Evolutionary conservation across 1,140 invertebrate genomes (phyloP).

Genomic region (Rhysida immarginata): DNA sequence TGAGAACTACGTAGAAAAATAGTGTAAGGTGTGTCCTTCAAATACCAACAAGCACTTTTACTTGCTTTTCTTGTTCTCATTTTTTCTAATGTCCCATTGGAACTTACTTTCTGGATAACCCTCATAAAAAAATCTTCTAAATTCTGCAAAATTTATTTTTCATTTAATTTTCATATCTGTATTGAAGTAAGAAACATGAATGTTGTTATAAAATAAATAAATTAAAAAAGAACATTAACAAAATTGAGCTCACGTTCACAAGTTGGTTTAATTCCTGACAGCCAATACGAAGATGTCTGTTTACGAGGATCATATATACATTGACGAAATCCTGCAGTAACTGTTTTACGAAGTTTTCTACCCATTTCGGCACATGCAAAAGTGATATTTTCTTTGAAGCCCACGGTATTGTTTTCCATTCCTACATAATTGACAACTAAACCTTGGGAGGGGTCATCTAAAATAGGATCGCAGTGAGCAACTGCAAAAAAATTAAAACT

Average conservation of each 20-base stretch:
- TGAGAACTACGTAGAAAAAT: too few relatives aligned
- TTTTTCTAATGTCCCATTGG: too few relatives aligned
- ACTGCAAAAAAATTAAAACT: conserved; percentile 36
- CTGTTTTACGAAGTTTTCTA: conserved; percentile 56
- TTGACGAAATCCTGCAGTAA: conserved; percentile 68
- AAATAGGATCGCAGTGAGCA: conserved; percentile 73
- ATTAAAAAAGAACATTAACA: too few relatives aligned
- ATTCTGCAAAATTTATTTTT: too few relatives aligned
- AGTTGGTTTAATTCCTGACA: conserved; percentile 65
- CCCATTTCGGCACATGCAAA: conserved; percentile 62
- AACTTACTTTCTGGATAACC: too few relatives aligned
- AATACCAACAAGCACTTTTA: too few relatives aligned
- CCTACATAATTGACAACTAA: conserved; percentile 54
- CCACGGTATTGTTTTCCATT: conserved; percentile 61
- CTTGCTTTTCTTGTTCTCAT: too few relatives aligned
- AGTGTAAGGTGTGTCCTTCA: too few relatives aligned
- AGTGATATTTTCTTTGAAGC: conserved; percentile 79
- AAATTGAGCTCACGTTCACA: conserved; percentile 49
- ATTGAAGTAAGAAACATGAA: too few relatives aligned
- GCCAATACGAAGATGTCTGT: conserved; percentile 76
- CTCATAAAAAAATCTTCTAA: too few relatives aligned
- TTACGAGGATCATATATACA: conserved; percentile 89
- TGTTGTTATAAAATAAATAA: too few relatives aligned
- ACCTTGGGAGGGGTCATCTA: conserved; percentile 76
- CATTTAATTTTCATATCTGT: too few relatives aligned